Base-by-base conservation (phyloP, 2,888 invertebrate species). In the Seladonia tumulorum region DNA sequence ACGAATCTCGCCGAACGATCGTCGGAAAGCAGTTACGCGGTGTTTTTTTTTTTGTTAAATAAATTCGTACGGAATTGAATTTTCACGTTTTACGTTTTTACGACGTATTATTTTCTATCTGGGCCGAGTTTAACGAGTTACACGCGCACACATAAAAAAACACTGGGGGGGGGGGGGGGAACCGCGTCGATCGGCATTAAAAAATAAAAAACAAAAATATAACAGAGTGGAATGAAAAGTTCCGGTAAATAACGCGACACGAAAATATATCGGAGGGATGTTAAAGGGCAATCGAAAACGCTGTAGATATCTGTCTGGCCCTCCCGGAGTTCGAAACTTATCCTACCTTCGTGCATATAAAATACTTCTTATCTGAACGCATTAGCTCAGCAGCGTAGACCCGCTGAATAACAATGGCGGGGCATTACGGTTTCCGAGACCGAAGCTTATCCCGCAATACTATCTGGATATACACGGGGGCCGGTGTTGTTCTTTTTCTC, bases 361-460 rank as follows among this genome's bases (percentile, higher is more conserved):
- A 89, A 90, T 89, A 89, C 90, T 90, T 88, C 89, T 91, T 88
- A 90, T 90, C 89, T 87, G 85, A 76, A 76, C 82, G 87, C 90
- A 92, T 90, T 90, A 91, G 88, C 87, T 89, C 83, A 78, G 82
- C 87, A 68, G 87, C 86, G 90, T 35, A 89, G 89, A 88, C 89
- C 87, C 87, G 87, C 88, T 90, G 91, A 91, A 92, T 91, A 91
- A 92, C 89, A 92, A 92, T 92, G 88, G 85, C 85, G 71, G 79
- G 76, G 89, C 87, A 87, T 91, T 88, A 89, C 88, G 81, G 82
- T 85, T 86, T 77, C 85, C 86, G 87, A 81, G 87, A 77, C 81
- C 85, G 84, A 81, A 84, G 83, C 88, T 91, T 91, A 88, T 90
- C 88, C 88, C 90, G 72, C 63, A 77, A 80, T 80, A 84, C 85